Conservation (phyloP, 2,888 invertebrate species). For the Ornithoptera alexandrae region DNA sequence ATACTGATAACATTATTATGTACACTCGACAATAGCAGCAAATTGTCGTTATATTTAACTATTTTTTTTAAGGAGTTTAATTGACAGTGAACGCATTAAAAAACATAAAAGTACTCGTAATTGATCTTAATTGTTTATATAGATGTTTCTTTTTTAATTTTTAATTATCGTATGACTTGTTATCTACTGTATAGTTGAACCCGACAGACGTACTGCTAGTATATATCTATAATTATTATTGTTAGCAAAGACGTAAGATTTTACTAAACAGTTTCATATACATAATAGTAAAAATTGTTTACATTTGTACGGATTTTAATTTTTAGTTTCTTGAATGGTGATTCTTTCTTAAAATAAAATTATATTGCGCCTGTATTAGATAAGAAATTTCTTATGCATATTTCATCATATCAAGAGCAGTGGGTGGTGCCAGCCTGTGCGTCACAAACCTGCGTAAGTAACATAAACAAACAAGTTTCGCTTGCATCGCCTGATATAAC, state of each 20-base stretch:
- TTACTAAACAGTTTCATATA: too few relatives aligned
- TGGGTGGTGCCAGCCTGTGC: conserved; percentile 20
- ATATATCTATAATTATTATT: too few relatives aligned
- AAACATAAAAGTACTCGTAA: neutral
- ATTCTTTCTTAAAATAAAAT: too few relatives aligned
- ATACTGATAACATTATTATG: neutral
- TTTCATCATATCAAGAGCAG: conserved; percentile 26
- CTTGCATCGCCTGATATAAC: conserved; percentile 28
- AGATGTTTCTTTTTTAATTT: conserved; percentile 15
- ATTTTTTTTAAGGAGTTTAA: neutral
- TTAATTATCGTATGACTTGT: too few relatives aligned
- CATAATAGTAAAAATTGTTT: too few relatives aligned
- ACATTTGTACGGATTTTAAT: too few relatives aligned
- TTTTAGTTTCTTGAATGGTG: too few relatives aligned
- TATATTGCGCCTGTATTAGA: neutral
- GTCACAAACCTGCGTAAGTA: conserved; percentile 23
- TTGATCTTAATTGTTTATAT: conserved; percentile 82
- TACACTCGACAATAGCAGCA: neutral
- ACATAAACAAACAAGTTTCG: conserved; percentile 28
- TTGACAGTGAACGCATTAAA: neutral
- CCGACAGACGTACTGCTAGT: too few relatives aligned
- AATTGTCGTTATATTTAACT: neutral
- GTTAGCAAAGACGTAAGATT: too few relatives aligned
- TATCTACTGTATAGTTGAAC: too few relatives aligned
- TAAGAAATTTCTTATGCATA: conserved; percentile 15